These are phyloP conservation scores for Leptonema lineaticorne DNA, from an alignment of 1,140 invertebrate species.

Conservation along the genomic window DNA sequence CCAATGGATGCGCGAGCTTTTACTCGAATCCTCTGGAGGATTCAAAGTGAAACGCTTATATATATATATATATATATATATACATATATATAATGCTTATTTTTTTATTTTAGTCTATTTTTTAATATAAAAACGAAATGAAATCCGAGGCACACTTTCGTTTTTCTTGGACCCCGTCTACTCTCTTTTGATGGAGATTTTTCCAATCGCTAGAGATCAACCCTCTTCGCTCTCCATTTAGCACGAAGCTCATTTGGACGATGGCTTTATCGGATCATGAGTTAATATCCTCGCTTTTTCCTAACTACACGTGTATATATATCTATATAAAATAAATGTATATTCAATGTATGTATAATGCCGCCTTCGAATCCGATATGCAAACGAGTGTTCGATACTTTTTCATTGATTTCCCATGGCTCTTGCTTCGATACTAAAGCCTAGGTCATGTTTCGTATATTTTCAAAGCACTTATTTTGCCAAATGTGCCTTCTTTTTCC, in stretches of 20 bases:
- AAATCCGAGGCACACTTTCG: not conserved
- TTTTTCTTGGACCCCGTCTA: no score
- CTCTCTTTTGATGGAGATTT: conserved; percentile 21
- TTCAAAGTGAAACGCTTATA: no score
- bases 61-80: no score
- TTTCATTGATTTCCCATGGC: conserved; percentile 5
- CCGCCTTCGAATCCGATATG: conserved; percentile 19
- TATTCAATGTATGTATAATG: no score
- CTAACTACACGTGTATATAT: no score
- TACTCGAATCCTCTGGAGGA: not conserved
- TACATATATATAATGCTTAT: no score
- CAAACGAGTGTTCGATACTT: conserved; percentile 19
- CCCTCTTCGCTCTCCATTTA: conserved; percentile 31
- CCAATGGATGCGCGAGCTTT: not conserved
- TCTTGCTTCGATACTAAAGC: not conserved
- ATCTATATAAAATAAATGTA: no score
- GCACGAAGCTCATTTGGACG: conserved; percentile 30
- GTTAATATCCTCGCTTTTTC: conserved; percentile 29
- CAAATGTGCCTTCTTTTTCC: no score
- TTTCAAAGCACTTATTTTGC: no score
- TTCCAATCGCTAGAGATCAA: conserved; percentile 34
- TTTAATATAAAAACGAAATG: not conserved
- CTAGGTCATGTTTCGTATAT: not conserved
- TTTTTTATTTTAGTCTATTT: no score
- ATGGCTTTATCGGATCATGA: conserved; percentile 29